phyloP scores from a whole-genome alignment of 2,113 vertebrate species.

The Zosterops japonicus region DNA sequence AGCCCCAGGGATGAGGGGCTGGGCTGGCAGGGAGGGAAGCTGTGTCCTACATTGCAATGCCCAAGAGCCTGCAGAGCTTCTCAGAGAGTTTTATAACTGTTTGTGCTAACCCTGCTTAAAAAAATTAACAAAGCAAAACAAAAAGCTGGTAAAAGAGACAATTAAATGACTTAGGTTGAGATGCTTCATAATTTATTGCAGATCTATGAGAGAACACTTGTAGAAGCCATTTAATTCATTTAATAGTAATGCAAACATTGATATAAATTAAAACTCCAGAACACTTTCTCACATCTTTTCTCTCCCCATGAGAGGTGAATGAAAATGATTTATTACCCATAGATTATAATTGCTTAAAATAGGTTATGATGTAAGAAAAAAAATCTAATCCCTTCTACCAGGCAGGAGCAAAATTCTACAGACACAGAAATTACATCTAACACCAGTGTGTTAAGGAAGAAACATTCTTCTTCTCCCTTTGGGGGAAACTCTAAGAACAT shows the following conservation, averaged over 20 bases:
- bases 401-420: slow-evolving; percentile 73
- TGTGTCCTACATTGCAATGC: neutral
- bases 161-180: slow-evolving; percentile 29
- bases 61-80: neutral
- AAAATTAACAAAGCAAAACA: neutral
- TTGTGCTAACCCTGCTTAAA: neutral
- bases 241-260: slow-evolving; percentile 60
- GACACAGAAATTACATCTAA: slow-evolving; percentile 78
- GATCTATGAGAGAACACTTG: slow-evolving; percentile 6
- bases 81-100: neutral
- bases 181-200: slow-evolving; percentile 57
- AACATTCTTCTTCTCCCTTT: slow-evolving; percentile 72
- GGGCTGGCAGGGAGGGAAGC: neutral
- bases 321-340: slow-evolving; percentile 71
- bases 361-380: slow-evolving; percentile 72
- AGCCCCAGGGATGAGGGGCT: neutral
- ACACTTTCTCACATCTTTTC: slow-evolving; percentile 43
- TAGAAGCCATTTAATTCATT: slow-evolving; percentile 58
- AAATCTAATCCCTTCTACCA: slow-evolving; percentile 65
- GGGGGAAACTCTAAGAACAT: slow-evolving; percentile 78
- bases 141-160: slow-evolving; percentile 37
- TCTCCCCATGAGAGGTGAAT: slow-evolving; percentile 63
- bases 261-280: slow-evolving; percentile 60
- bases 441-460: slow-evolving; percentile 67
- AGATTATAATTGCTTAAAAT: slow-evolving; percentile 79